Percentiles rank a stretch among this genome's conserved stretches.
Conservation (phyloP, 2,797 vertebrate species). For the Anabas testudineus region DNA sequence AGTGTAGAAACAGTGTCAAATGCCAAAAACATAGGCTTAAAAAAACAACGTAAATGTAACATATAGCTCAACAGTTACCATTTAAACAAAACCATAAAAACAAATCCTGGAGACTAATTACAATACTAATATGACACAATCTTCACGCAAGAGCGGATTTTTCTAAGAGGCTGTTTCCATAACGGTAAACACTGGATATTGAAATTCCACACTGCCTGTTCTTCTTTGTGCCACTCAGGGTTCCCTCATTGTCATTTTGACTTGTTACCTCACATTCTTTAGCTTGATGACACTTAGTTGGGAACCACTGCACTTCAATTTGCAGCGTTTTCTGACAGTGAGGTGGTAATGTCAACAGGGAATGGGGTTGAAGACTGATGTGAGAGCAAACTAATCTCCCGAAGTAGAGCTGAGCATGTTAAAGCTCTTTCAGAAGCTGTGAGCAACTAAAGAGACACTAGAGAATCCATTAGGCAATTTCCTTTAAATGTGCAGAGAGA, state of each 20-base stretch:
- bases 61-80: not conserved
- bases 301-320: slow-evolving; percentile 53
- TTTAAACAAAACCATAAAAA: not conserved
- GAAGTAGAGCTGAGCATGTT: not conserved
- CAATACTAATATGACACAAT: not conserved
- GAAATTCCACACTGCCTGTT: not conserved
- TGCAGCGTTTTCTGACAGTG: slow-evolving; percentile 44
- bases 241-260: not conserved
- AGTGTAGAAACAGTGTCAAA: slow-evolving; percentile 19
- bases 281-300: slow-evolving; percentile 29
- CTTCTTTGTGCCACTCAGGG: not conserved
- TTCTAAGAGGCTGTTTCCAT: not conserved
- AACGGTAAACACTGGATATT: not conserved
- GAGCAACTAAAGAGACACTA: not conserved
- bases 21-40: not conserved
- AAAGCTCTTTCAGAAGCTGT: not conserved
- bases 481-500: not conserved
- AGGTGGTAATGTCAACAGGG: slow-evolving; percentile 61
- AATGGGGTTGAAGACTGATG: slow-evolving; percentile 34
- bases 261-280: not conserved
- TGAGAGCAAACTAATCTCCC: slow-evolving; percentile 25
- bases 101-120: not conserved
- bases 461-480: not conserved
- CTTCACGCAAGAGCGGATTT: not conserved
- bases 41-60: not conserved